A percentile compares a stretch with the other conserved stretches of the same genome.
Conservation (phyloP, 1,140 invertebrate genomes). For the Ectropis grisescens region DNA sequence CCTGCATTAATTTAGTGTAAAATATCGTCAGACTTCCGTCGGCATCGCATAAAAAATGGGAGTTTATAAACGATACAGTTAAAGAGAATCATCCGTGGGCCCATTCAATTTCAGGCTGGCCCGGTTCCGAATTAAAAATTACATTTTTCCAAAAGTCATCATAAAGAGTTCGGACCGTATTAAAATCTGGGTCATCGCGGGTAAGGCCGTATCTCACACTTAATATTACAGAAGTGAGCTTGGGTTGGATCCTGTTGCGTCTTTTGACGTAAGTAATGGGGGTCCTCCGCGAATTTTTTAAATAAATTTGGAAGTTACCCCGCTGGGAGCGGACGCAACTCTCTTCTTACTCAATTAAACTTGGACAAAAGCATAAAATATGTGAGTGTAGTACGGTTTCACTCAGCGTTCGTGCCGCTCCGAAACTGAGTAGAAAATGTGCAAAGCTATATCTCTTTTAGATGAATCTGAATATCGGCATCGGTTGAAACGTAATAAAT, state of each 20-base stretch:
- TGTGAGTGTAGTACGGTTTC: constrained; percentile 63
- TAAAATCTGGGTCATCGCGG: constrained; percentile 57
- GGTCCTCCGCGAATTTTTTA: constrained; percentile 48
- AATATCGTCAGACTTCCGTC: constrained; percentile 56
- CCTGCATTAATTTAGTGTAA: constrained; percentile 56
- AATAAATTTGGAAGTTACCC: constrained; percentile 59
- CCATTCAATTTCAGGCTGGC: constrained; percentile 37
- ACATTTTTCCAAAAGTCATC: constrained; percentile 68
- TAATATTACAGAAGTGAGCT: constrained; percentile 52
- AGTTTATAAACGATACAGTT: constrained; percentile 65
- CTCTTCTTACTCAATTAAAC: constrained; percentile 63
- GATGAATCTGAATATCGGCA: too few species aligned
- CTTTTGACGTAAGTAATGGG: constrained; percentile 55
- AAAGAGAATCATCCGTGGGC: constrained; percentile 39
- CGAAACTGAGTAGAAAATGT: too few species aligned
- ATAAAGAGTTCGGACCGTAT: constrained; percentile 49
- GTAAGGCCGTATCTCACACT: constrained; percentile 60
- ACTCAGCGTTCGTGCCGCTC: too few species aligned
- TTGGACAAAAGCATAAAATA: constrained; percentile 62
- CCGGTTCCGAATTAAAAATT: constrained; percentile 58
- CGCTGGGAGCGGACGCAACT: constrained; percentile 45
- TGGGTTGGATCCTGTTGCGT: constrained; percentile 37
- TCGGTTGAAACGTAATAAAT: too few species aligned
- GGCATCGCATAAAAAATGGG: constrained; percentile 51
- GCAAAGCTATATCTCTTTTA: too few species aligned